phyloP scores from a whole-genome alignment of 2,888 invertebrate genomes.

The Schizaphis graminum region DNA sequence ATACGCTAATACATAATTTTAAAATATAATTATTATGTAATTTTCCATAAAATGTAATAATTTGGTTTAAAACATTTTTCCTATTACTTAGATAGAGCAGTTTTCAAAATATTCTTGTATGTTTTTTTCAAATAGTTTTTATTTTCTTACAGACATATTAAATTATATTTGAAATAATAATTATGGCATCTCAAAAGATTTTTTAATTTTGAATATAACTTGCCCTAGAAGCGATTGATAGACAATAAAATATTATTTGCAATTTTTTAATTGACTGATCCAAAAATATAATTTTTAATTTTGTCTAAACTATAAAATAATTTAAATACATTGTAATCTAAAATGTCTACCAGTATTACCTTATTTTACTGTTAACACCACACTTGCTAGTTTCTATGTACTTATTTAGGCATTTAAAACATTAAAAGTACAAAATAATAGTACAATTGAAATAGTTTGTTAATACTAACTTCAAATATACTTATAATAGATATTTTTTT shows the following conservation, averaged over 20 bases:
- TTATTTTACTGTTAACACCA: background rate
- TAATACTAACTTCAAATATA: background rate
- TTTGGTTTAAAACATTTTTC: background rate
- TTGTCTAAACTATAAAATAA: background rate
- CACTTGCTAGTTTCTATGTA: background rate
- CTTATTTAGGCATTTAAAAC: constrained; percentile 16
- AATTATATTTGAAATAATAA: background rate
- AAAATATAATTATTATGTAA: background rate
- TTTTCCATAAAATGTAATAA: background rate
- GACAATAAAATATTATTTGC: background rate
- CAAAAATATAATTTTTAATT: background rate
- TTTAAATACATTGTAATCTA: background rate
- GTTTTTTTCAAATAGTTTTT: background rate
- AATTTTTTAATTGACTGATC: constrained; percentile 15
- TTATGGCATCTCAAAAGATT: background rate
- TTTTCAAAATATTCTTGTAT: background rate
- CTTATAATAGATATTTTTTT: background rate
- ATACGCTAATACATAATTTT: background rate
- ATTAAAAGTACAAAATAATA: constrained; percentile 40
- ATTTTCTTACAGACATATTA: background rate
- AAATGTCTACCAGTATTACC: background rate
- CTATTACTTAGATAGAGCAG: background rate
- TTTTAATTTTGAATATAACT: background rate
- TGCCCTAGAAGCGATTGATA: background rate
- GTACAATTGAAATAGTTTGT: constrained; percentile 28